Conservation (phyloP, 2,113 vertebrate species). For the Calyptommatus sinebrachiatus region DNA sequence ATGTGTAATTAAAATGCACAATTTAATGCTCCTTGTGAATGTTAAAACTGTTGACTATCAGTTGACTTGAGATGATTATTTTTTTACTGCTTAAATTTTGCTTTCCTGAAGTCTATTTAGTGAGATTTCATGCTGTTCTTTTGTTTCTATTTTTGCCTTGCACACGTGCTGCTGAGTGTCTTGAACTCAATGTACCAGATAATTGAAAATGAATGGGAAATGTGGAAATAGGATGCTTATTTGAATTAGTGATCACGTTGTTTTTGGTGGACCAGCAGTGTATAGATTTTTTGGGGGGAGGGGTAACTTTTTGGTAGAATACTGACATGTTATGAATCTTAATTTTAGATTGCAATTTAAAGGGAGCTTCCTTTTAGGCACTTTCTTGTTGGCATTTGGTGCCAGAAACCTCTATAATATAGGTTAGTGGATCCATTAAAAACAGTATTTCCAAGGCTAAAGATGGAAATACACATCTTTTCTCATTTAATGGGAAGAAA, state of each 20-base stretch:
- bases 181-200: constrained; percentile 16
- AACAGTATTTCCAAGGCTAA: not conserved
- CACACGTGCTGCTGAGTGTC: constrained; percentile 42
- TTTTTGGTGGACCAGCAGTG: constrained; percentile 1
- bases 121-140: constrained; percentile 48
- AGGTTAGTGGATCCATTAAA: not conserved
- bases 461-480: not conserved
- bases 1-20: constrained; percentile 33
- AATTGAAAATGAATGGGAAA: constrained; percentile 27
- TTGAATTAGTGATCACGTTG: constrained; percentile 20
- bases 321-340: not conserved
- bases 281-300: not conserved
- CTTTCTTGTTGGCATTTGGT: not conserved
- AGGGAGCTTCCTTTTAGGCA: not conserved
- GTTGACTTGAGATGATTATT: accelerated
- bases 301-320: constrained; percentile 21
- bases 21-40: not conserved
- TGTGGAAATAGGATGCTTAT: constrained; percentile 34
- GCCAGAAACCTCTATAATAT: too few species aligned
- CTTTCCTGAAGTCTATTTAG: not conserved
- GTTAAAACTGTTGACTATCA: not conserved
- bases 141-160: constrained; percentile 57
- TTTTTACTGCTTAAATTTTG: constrained; percentile 15
- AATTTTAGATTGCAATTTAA: constrained; percentile 8
- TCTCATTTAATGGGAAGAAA: constrained; percentile 24